Conservation (phyloP, 1,140 invertebrate species). For the Bathynomus jamesi region DNA sequence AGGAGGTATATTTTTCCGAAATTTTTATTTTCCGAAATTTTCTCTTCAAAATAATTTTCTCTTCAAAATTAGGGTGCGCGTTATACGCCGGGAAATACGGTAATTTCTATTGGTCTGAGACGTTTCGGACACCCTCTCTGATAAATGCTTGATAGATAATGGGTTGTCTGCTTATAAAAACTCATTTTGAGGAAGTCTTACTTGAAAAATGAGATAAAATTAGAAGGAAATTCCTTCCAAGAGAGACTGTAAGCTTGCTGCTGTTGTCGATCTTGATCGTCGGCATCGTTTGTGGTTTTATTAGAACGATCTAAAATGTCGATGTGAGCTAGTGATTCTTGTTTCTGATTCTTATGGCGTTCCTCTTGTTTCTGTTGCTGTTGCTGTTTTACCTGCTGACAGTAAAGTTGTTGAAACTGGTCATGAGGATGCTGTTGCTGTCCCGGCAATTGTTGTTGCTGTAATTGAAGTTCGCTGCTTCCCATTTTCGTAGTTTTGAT, state of each 20-base stretch:
- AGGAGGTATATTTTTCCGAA: too few relatives aligned
- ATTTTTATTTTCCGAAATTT: too few relatives aligned
- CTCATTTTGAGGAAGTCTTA: too few relatives aligned
- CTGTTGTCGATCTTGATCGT: conserved; percentile 9
- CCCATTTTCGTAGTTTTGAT: background rate
- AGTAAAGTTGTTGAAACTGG: background rate
- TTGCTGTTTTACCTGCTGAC: background rate
- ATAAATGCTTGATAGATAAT: too few relatives aligned
- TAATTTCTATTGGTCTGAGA: too few relatives aligned
- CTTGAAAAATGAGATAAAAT: conserved; percentile 33
- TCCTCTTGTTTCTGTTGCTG: background rate
- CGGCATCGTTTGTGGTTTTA: background rate
- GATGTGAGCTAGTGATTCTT: background rate
- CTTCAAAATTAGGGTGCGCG: too few relatives aligned
- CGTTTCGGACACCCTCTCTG: too few relatives aligned
- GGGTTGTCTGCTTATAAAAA: too few relatives aligned
- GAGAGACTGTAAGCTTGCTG: conserved; percentile 30
- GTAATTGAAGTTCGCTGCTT: background rate
- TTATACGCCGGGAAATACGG: too few relatives aligned
- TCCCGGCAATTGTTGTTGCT: background rate
- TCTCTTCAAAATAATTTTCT: too few relatives aligned
- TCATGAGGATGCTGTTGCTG: background rate
- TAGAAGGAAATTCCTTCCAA: conserved; percentile 34
- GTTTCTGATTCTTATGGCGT: background rate
- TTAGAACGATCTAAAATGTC: background rate